Percentiles rank a stretch among this genome's conserved stretches.
These are phyloP conservation scores for Channa striata DNA, from an alignment of 2,797 vertebrate genomes.

Conservation along the genomic window DNA sequence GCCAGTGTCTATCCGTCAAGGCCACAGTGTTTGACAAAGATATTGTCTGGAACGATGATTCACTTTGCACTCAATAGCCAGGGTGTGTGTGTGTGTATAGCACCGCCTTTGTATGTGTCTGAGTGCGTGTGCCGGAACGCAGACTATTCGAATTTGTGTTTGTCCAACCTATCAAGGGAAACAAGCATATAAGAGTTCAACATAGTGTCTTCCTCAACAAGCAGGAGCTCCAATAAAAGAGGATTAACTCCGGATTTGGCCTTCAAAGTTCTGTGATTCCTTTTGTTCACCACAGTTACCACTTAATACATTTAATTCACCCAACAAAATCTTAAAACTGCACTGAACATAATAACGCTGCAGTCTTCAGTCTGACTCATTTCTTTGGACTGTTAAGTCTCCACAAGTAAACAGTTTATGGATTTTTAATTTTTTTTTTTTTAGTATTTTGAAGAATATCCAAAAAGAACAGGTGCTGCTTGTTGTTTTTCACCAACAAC, in stretches of 20 bases:
- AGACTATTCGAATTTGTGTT: constrained; percentile 51
- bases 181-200: constrained; percentile 75
- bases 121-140: constrained; percentile 21
- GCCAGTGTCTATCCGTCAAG: constrained; percentile 78
- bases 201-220: constrained; percentile 50
- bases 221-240: constrained; percentile 70
- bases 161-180: constrained; percentile 66
- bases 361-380: constrained; percentile 5
- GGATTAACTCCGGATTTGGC: constrained; percentile 58
- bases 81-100: constrained; percentile 9
- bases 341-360: background rate
- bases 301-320: background rate
- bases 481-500: constrained; percentile 6
- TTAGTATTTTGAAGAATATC: constrained; percentile 5
- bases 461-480: constrained; percentile 20
- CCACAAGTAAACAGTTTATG: background rate
- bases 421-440: background rate
- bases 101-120: background rate
- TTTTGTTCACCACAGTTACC: constrained; percentile 11
- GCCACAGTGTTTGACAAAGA: constrained; percentile 82
- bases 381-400: background rate
- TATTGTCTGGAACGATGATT: constrained; percentile 79
- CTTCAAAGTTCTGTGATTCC: constrained; percentile 23
- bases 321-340: background rate
- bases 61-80: constrained; percentile 69